Conservation (phyloP, 2,888 invertebrate species). For the Vanessa cardui region DNA sequence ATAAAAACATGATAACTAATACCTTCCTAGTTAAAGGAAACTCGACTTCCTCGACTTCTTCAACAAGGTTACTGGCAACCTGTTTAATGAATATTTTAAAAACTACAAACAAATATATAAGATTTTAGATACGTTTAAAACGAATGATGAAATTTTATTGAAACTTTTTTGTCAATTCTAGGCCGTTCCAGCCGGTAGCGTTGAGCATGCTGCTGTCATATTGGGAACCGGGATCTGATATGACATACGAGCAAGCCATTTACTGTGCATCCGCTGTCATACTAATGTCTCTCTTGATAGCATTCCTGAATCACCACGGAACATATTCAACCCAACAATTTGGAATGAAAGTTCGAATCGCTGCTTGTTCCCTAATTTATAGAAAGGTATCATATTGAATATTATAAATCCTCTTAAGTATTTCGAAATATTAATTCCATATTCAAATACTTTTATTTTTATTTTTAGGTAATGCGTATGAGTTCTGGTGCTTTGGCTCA, state of each 20-base stretch:
- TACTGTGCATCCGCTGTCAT: constrained; percentile 84
- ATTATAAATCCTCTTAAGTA: background rate
- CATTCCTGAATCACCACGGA: constrained; percentile 85
- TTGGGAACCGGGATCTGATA: constrained; percentile 81
- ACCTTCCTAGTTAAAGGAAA: no score
- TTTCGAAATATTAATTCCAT: background rate
- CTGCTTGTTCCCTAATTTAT: constrained; percentile 92
- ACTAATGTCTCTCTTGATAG: constrained; percentile 79
- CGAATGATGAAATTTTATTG: background rate
- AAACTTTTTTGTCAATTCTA: constrained; percentile 51
- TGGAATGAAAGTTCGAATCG: constrained; percentile 91
- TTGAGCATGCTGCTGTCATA: constrained; percentile 86
- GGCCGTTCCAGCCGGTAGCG: constrained; percentile 86
- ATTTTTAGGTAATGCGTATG: constrained; percentile 82
- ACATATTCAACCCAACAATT: constrained; percentile 87
- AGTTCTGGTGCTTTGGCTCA: constrained; percentile 92
- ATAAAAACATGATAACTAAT: no score
- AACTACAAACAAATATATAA: no score
- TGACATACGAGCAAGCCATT: constrained; percentile 83
- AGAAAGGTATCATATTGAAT: constrained; percentile 90
- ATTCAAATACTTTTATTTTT: background rate
- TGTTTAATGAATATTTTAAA: no score
- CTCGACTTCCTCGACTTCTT: no score
- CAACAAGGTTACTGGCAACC: no score
- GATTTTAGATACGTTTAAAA: background rate